These are phyloP conservation scores for Lamprologus ornatipinnis DNA, from an alignment of 2,113 vertebrate genomes.

Conservation along the genomic window DNA sequence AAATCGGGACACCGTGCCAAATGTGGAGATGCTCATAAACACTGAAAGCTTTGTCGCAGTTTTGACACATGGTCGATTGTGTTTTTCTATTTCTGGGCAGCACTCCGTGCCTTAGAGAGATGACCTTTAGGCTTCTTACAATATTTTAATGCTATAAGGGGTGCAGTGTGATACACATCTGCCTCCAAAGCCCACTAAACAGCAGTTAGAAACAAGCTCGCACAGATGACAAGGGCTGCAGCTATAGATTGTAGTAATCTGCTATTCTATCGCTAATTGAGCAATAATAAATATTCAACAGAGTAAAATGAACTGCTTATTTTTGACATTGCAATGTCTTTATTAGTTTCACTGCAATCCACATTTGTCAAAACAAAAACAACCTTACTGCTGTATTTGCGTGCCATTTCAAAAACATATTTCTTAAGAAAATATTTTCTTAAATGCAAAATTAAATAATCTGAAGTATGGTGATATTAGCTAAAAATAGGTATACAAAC, in stretches of 20 bases:
- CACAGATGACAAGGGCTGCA: not conserved
- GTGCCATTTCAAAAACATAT: not conserved
- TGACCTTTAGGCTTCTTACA: not conserved
- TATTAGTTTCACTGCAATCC: not conserved
- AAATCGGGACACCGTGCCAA: not conserved
- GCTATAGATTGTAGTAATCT: not conserved
- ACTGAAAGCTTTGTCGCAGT: not conserved
- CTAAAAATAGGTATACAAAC: not conserved
- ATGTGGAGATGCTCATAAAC: not conserved
- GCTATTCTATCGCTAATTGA: not conserved
- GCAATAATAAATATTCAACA: not conserved
- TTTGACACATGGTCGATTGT: not conserved
- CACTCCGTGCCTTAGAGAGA: not conserved
- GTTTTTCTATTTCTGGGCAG: not conserved
- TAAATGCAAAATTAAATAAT: not conserved
- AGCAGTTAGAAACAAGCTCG: accelerated
- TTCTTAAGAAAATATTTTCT: not conserved
- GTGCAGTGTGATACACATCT: not conserved
- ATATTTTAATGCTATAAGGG: not conserved
- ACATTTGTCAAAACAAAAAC: not conserved
- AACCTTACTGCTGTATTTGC: not conserved
- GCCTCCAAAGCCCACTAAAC: not conserved
- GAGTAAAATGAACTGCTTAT: not conserved
- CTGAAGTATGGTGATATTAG: not conserved
- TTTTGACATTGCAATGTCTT: not conserved